Evolutionary conservation across 2,113 vertebrate species (phyloP).

Genomic region (Bostrychus sinensis): DNA sequence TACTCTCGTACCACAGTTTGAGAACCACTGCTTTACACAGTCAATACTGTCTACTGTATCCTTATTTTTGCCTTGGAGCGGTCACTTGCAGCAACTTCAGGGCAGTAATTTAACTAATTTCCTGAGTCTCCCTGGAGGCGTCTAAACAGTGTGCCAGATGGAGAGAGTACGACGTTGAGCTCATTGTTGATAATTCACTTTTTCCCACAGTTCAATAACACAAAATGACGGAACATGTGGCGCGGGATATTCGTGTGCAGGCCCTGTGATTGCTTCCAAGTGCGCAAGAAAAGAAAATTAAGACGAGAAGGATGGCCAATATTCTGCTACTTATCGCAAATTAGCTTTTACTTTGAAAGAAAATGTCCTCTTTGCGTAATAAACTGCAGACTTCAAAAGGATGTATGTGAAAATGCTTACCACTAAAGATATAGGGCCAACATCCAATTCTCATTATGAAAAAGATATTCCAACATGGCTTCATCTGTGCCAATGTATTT

Average conservation of each 20-base stretch:
- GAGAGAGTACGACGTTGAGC: conserved; percentile 67
- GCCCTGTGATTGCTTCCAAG: conserved; percentile 52
- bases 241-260: conserved; percentile 21
- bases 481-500: conserved; percentile 17
- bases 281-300: conserved; percentile 19
- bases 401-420: conserved; percentile 16
- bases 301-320: conserved; percentile 22
- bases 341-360: conserved; percentile 26
- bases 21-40: not conserved
- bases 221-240: conserved; percentile 51
- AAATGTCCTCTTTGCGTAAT: not conserved
- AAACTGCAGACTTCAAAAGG: conserved; percentile 5
- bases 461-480: conserved; percentile 12
- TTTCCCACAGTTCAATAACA: conserved; percentile 66
- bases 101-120: conserved; percentile 70
- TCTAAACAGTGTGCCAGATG: conserved; percentile 68
- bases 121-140: conserved; percentile 57
- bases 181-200: conserved; percentile 75
- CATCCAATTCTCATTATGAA: conserved; percentile 18
- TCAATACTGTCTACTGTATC: conserved; percentile 10
- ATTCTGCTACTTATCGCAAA: conserved; percentile 32
- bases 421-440: conserved; percentile 24
- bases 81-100: conserved; percentile 40
- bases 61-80: conserved; percentile 12
- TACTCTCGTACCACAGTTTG: not conserved